Evolutionary conservation across 2,888 invertebrate species (phyloP).

Genomic region (Cerastoderma edule): DNA sequence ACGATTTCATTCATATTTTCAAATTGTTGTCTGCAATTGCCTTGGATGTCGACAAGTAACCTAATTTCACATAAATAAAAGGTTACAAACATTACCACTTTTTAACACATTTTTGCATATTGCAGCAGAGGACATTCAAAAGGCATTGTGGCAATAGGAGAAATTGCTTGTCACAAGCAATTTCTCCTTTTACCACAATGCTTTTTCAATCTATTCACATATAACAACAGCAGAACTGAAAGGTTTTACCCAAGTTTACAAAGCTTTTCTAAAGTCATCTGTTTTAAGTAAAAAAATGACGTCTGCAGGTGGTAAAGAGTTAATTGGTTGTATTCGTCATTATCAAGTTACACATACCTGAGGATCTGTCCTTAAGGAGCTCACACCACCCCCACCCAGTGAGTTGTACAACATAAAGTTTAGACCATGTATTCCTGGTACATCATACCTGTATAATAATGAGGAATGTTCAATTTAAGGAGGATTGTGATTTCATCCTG

Average conservation of each 20-base stretch:
- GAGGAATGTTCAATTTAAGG: too few relatives aligned
- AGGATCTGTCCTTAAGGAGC: conserved; percentile 85
- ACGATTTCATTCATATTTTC: too few relatives aligned
- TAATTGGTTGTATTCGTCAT: not conserved
- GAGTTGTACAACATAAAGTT: conserved; percentile 84
- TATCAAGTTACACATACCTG: conserved; percentile 75
- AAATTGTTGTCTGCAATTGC: too few relatives aligned
- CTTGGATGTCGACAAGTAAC: not conserved
- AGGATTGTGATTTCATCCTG: too few relatives aligned
- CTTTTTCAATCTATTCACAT: too few relatives aligned
- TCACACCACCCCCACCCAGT: conserved; percentile 85
- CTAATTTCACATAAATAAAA: not conserved
- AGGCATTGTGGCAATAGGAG: too few relatives aligned
- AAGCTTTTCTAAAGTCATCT: too few relatives aligned
- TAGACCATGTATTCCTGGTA: conserved; percentile 84
- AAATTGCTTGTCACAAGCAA: too few relatives aligned
- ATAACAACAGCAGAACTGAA: too few relatives aligned
- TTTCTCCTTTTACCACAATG: too few relatives aligned
- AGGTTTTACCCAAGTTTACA: too few relatives aligned
- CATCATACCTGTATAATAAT: conserved; percentile 83
- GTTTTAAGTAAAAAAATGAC: not conserved
- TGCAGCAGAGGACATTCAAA: too few relatives aligned
- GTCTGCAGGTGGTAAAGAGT: not conserved
- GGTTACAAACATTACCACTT: not conserved
- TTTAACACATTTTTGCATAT: not conserved